Percentiles rank a stretch among this genome's conserved stretches.
Conservation (phyloP, 2,888 invertebrate genomes). For the Pilophorus perplexus region DNA sequence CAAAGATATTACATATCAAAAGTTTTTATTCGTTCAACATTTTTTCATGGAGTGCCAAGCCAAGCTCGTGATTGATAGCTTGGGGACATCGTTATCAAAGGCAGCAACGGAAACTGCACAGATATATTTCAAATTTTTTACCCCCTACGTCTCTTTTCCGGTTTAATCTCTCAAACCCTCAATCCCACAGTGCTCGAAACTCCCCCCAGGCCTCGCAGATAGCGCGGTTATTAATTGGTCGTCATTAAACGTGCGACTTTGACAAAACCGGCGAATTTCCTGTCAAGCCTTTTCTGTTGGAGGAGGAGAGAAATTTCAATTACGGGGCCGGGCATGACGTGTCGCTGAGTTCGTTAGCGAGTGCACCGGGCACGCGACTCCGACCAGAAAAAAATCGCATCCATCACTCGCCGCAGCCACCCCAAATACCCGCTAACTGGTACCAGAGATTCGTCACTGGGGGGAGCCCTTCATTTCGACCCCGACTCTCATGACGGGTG, state of each 20-base stretch:
- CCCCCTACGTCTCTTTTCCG: neutral
- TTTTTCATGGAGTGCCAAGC: too few relatives aligned
- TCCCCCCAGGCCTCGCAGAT: conserved; percentile 4
- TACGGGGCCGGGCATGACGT: conserved; percentile 22
- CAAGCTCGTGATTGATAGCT: too few relatives aligned
- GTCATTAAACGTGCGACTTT: conserved; percentile 23
- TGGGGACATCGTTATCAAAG: conserved; percentile 11
- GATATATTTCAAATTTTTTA: conserved; percentile 12
- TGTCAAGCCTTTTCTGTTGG: neutral
- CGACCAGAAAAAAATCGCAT: conserved; percentile 8
- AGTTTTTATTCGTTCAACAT: too few relatives aligned
- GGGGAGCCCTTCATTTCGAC: too few relatives aligned
- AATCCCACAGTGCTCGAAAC: neutral
- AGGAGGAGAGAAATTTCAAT: conserved; percentile 25
- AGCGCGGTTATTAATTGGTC: conserved; percentile 32
- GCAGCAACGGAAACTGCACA: too few relatives aligned
- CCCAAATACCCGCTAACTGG: neutral
- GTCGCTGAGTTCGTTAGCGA: conserved; percentile 23
- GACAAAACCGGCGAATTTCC: conserved; percentile 33
- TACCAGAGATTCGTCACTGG: neutral
- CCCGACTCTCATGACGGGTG: neutral
- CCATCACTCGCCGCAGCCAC: conserved; percentile 4
- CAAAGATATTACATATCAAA: too few relatives aligned
- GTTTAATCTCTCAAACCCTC: conserved; percentile 9
- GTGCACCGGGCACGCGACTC: conserved; percentile 29